Conservation (phyloP, 2,888 invertebrate species). For the Apodemia hepburni region DNA sequence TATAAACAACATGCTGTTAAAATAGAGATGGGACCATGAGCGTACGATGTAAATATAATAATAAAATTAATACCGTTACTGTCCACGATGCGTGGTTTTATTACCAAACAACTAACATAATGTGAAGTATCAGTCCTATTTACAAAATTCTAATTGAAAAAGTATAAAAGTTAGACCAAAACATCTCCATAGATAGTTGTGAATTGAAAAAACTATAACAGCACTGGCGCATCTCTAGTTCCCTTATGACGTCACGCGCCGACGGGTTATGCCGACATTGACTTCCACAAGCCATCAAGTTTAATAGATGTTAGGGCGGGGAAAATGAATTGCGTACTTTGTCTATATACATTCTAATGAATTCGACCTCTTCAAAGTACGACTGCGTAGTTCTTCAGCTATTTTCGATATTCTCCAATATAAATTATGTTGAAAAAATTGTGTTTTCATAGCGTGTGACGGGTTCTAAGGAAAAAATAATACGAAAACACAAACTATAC, state of each 20-base stretch:
- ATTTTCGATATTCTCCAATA: not conserved
- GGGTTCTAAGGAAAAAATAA: conserved; percentile 3
- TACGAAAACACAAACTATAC: not conserved
- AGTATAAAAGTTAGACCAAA: too few species aligned
- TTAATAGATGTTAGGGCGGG: not conserved
- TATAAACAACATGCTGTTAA: too few species aligned
- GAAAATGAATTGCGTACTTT: not conserved
- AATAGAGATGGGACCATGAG: too few species aligned
- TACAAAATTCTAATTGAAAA: too few species aligned
- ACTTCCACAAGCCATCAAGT: not conserved
- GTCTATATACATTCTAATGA: not conserved
- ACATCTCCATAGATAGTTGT: not conserved
- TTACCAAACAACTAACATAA: too few species aligned
- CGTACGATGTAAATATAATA: too few species aligned
- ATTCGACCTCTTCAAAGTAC: conserved; percentile 3
- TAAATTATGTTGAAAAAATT: not conserved
- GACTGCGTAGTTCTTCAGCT: not conserved
- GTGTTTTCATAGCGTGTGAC: not conserved
- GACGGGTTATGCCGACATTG: not conserved
- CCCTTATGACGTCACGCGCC: not conserved
- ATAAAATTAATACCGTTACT: too few species aligned
- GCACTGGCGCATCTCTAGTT: not conserved
- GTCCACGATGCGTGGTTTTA: too few species aligned
- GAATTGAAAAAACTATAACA: not conserved
- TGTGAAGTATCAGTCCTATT: too few species aligned